Base-by-base conservation (phyloP, 2,113 vertebrate genomes). In the Lepisosteus osseus region DNA sequence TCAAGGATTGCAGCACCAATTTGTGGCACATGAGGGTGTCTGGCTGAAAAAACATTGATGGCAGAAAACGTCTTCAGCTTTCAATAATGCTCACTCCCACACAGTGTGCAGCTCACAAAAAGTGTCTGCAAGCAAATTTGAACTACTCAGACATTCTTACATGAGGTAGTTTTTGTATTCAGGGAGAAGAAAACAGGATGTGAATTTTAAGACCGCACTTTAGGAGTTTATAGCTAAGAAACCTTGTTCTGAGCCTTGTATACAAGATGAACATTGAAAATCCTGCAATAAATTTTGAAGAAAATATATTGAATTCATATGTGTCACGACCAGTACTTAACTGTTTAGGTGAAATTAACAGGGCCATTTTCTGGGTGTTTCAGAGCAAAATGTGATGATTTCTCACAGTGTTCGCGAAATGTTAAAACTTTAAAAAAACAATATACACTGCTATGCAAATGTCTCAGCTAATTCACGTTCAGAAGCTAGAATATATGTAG, bases 211-310 rank as follows among this genome's bases (percentile, higher is more conserved):
- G 78, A 83, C 77, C 83, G 78, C 85, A 83, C 78, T 77, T 81
- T 84, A 82, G 72, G 44, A 57, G 69, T 85, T 83, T 83, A 83
- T 80, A 79, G 73, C 66, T 69, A 45, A 76, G 64, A 77, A 78
- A 86, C 83, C 85, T 85, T 85, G 83, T 86, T 88, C 78, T 74
- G 76, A 67, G 77, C 72, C 82, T 77, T 81, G 80, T 80, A 84
- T 84, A 86, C 84, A 83, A 84, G 76, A 69, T 69, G 75, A 82
- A 81, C 79, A 80, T 76, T 82, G 76, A 80, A 65, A 86, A 82
- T 78, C 67, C 47, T 45, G 76, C 61, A 78, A 73, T 80, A 83
- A 74, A 80, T 67, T 73, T 80, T 74, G 74, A 75, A 72, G 47
- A 61, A 68, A 40, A 57, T 78, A 85, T 86, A 84, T 80, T 87